These are phyloP conservation scores for Eupithecia centaureata DNA, from an alignment of 2,888 invertebrate species.

Conservation along the genomic window DNA sequence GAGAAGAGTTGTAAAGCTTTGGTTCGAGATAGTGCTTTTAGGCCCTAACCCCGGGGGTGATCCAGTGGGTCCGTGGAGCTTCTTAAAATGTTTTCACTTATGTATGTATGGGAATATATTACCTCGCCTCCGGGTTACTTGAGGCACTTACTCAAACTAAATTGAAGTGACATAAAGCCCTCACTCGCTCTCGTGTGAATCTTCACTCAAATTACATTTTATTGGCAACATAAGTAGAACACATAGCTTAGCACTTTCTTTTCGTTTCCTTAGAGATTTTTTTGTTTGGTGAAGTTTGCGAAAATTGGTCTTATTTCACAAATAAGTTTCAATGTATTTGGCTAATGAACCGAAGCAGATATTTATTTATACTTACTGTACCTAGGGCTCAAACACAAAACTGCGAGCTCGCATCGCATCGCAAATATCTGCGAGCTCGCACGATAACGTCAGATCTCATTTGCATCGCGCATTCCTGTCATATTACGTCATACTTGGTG, in stretches of 20 bases:
- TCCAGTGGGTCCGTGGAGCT: conserved; percentile 82
- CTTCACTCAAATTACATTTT: conserved; percentile 78
- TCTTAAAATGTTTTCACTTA: conserved; percentile 84
- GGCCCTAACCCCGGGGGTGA: conserved; percentile 84
- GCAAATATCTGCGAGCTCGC: too few relatives aligned
- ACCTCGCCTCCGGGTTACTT: conserved; percentile 80
- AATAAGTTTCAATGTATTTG: neutral
- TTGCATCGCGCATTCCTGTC: too few relatives aligned
- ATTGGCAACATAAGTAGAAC: conserved; percentile 67
- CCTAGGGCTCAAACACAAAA: too few relatives aligned
- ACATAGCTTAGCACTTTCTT: conserved; percentile 45
- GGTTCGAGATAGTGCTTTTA: conserved; percentile 85
- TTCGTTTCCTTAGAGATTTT: conserved; percentile 39
- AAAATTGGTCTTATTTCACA: neutral
- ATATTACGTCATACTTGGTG: too few relatives aligned
- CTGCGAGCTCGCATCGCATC: too few relatives aligned
- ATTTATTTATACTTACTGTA: neutral
- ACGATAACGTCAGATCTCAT: too few relatives aligned
- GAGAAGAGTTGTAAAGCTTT: conserved; percentile 84
- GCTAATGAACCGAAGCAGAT: neutral
- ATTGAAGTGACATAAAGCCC: conserved; percentile 82
- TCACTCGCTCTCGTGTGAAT: conserved; percentile 78
- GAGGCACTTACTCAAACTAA: conserved; percentile 82
- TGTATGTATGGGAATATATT: conserved; percentile 84
- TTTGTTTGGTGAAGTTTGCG: conserved; percentile 17